A percentile compares a stretch with the other conserved stretches of the same genome.
Evolutionary conservation across 2,113 vertebrate species (phyloP).

Genomic region (Petroica traversi): DNA sequence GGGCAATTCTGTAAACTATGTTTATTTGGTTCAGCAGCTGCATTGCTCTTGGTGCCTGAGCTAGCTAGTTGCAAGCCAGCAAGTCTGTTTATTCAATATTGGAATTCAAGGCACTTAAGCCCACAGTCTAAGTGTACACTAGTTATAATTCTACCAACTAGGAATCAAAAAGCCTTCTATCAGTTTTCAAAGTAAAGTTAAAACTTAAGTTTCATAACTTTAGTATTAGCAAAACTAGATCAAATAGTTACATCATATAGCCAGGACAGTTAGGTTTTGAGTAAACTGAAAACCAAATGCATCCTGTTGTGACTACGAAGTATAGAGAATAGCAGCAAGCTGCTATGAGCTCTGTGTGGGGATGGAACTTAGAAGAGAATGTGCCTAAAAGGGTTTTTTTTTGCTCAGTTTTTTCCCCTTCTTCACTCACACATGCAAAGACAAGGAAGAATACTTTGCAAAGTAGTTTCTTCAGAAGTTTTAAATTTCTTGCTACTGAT

Average conservation of each 20-base stretch:
- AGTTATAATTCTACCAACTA: neutral
- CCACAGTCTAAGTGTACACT: neutral
- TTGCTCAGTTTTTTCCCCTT: neutral
- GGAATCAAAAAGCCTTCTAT: neutral
- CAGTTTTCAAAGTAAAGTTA: neutral
- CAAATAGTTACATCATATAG: neutral
- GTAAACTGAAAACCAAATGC: neutral
- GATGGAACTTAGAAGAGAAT: neutral
- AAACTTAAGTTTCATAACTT: neutral
- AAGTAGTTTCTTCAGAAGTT: constrained; percentile 2
- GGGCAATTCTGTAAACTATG: neutral
- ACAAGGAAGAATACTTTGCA: constrained; percentile 8
- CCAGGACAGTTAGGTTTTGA: neutral
- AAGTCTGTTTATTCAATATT: neutral
- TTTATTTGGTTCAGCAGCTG: neutral
- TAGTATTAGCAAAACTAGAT: neutral
- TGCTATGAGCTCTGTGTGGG: neutral
- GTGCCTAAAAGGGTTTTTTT: neutral
- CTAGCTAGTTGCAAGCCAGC: neutral
- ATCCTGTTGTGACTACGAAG: neutral
- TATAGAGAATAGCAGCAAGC: neutral
- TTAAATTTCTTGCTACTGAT: neutral
- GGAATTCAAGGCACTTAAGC: neutral
- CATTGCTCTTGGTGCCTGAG: neutral
- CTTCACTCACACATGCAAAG: neutral